Conservation (phyloP, 2,888 invertebrate genomes). For the Melieria picta region DNA sequence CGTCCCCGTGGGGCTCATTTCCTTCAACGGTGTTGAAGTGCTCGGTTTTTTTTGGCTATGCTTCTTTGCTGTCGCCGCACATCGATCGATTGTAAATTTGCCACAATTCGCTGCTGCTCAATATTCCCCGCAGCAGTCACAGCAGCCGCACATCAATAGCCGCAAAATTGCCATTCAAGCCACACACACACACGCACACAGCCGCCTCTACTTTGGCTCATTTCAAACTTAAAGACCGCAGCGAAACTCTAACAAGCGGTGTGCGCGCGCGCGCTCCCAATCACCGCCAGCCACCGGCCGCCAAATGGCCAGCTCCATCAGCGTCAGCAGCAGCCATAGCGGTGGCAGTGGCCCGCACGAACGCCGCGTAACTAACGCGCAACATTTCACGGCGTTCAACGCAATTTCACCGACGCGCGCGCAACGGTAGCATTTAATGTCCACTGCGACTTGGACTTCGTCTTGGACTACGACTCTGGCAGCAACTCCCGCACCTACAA, state of each 20-base stretch:
- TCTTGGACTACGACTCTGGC: slow-evolving; percentile 1
- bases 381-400: slow-evolving; percentile 19
- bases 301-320: neutral
- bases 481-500: neutral
- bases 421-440: slow-evolving; percentile 60
- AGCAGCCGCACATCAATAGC: neutral
- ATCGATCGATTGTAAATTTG: slow-evolving; percentile 18
- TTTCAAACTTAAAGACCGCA: too few relatives aligned
- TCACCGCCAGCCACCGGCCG: neutral
- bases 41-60: neutral
- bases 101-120: slow-evolving; percentile 3
- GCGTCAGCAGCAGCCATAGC: slow-evolving; percentile 40
- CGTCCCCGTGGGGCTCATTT: slow-evolving; percentile 45
- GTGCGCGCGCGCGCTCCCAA: too few relatives aligned
- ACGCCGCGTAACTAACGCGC: slow-evolving; percentile 40
- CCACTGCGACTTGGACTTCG: slow-evolving; percentile 50
- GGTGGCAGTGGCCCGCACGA: slow-evolving; percentile 20
- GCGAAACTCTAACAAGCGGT: too few relatives aligned
- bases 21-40: slow-evolving; percentile 35
- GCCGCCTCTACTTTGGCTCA: too few relatives aligned
- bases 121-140: slow-evolving; percentile 1
- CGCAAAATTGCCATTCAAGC: slow-evolving; percentile 12
- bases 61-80: neutral
- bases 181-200: too few relatives aligned
- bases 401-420: slow-evolving; percentile 42